Conservation (phyloP, 2,113 vertebrate species). For the Marcusenius ussheri region DNA sequence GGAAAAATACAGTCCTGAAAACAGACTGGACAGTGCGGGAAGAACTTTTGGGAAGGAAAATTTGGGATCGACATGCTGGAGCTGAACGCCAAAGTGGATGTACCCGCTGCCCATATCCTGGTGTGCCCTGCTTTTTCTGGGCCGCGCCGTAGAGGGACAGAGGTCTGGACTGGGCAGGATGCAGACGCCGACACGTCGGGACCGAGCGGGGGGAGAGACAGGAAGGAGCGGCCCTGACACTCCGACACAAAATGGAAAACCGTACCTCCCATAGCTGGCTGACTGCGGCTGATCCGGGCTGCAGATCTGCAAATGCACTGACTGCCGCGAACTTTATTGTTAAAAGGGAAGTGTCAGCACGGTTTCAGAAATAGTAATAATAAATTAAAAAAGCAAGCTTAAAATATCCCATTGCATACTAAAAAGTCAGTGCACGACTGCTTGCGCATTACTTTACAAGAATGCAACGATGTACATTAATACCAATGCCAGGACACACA, state of each 20-base stretch:
- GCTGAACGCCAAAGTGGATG: neutral
- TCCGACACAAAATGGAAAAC: slow-evolving; percentile 24
- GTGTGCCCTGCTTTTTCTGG: neutral
- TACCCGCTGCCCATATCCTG: neutral
- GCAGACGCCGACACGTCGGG: slow-evolving; percentile 9
- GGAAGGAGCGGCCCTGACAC: slow-evolving; percentile 30
- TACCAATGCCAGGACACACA: neutral
- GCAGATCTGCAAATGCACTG: neutral
- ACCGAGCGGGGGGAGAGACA: neutral
- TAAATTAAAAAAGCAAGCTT: neutral
- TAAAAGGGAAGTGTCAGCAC: neutral
- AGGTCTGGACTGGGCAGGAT: neutral
- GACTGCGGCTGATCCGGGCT: slow-evolving; percentile 11
- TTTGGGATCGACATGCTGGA: neutral
- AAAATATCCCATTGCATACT: slow-evolving; percentile 4
- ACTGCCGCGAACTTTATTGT: neutral
- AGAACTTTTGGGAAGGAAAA: neutral
- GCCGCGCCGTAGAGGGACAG: neutral
- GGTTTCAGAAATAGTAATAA: neutral
- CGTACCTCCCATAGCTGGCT: neutral
- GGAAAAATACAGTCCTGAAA: neutral
- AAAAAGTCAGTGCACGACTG: neutral
- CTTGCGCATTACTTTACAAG: neutral
- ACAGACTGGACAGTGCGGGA: neutral
- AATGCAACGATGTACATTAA: neutral